These are phyloP conservation scores for Brachypalpus laphriformis DNA, from an alignment of 2,888 invertebrate species.

Conservation along the genomic window DNA sequence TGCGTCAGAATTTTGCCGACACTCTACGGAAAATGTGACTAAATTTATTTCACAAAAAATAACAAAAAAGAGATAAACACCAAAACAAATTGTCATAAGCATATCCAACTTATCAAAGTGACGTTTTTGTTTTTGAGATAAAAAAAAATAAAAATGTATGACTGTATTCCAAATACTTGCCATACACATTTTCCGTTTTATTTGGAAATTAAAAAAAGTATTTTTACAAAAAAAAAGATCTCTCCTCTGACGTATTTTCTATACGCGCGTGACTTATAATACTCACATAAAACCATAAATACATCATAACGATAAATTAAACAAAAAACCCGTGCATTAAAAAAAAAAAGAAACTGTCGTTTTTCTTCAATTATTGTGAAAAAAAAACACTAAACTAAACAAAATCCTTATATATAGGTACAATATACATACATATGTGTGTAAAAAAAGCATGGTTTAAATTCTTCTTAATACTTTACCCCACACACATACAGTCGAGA, in stretches of 20 bases:
- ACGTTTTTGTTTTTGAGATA: neutral
- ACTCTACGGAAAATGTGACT: neutral
- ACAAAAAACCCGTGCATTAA: neutral
- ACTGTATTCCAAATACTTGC: neutral
- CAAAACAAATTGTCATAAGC: neutral
- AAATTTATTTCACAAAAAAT: neutral
- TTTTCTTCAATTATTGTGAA: neutral
- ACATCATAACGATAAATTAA: conserved; percentile 19
- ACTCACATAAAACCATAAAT: conserved; percentile 19
- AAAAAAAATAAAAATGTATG: neutral
- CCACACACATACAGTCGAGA: conserved; percentile 17
- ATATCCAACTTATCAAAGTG: neutral
- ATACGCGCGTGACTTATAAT: conserved; percentile 50
- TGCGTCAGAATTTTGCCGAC: neutral
- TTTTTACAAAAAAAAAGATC: neutral
- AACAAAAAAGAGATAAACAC: neutral
- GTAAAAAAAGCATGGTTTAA: conserved; percentile 5
- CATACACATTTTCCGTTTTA: neutral
- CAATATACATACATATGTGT: neutral
- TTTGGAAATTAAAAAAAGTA: neutral
- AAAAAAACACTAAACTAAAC: neutral
- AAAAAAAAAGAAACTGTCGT: neutral
- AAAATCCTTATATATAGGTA: neutral
- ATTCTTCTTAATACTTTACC: conserved; percentile 1
- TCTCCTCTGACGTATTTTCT: conserved; percentile 43